phyloP scores from a whole-genome alignment of 2,888 invertebrate species.

The Labia minor region DNA sequence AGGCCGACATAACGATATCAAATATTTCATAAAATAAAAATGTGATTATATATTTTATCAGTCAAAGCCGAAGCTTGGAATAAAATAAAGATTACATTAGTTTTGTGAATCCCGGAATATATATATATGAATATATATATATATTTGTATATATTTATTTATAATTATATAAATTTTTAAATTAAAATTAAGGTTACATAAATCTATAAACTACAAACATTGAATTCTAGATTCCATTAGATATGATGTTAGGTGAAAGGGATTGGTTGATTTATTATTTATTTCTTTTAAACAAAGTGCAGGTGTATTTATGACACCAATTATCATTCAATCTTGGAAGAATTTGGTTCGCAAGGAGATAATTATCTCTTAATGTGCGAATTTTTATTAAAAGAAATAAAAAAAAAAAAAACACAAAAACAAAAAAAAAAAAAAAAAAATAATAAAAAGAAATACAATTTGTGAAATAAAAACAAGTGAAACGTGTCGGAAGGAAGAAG shows the following conservation, averaged over 20 bases:
- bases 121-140: not conserved
- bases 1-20: not conserved
- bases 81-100: not conserved
- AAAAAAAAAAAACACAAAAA: too few relatives aligned
- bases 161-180: not conserved
- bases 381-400: not conserved
- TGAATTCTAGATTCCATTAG: not conserved
- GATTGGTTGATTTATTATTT: not conserved
- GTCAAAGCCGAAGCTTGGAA: constrained; percentile 4
- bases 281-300: not conserved
- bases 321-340: not conserved
- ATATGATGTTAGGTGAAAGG: not conserved
- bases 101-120: not conserved
- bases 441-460: not conserved
- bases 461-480: not conserved
- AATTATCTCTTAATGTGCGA: not conserved
- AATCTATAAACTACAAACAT: constrained; percentile 3
- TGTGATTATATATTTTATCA: not conserved
- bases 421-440: too few relatives aligned
- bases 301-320: not conserved
- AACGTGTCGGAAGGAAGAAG: not conserved
- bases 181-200: constrained; percentile 1
- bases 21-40: constrained; percentile 9
- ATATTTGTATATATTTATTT: not conserved
- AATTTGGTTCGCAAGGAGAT: not conserved